Conservation (phyloP, 2,113 vertebrate genomes). For the Eidolon helvum region DNA sequence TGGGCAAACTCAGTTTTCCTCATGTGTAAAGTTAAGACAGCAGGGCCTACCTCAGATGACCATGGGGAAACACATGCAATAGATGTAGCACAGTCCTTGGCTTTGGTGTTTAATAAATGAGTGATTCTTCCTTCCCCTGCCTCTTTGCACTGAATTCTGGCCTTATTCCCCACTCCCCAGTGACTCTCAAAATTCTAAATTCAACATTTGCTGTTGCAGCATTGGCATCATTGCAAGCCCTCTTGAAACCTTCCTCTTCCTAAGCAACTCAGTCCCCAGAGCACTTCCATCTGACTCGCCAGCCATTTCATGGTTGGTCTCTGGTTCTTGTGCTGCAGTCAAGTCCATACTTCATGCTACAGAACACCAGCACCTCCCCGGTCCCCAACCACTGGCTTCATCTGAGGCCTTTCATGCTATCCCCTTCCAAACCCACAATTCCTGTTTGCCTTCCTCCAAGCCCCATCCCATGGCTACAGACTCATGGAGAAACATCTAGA, state of each 20-base stretch:
- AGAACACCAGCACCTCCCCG: neutral
- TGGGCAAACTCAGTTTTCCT: neutral
- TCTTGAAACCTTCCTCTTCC: neutral
- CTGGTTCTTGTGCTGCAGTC: neutral
- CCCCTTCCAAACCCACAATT: neutral
- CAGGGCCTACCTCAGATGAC: neutral
- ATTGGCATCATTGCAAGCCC: neutral
- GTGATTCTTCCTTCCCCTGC: neutral
- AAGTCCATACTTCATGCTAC: neutral
- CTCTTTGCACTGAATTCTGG: neutral
- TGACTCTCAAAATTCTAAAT: neutral
- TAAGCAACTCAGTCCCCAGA: neutral
- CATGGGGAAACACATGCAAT: fast-evolving
- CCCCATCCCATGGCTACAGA: neutral
- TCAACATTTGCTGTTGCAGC: neutral
- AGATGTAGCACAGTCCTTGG: neutral
- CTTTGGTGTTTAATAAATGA: neutral
- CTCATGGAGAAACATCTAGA: neutral
- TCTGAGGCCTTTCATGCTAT: neutral
- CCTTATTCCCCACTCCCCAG: neutral
- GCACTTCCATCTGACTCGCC: neutral
- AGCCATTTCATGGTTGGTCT: neutral
- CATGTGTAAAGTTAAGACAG: neutral
- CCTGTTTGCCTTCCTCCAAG: neutral
- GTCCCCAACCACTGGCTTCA: neutral